These are phyloP conservation scores for Argynnis bischoffii DNA, from an alignment of 2,888 invertebrate species.

Conservation along the genomic window DNA sequence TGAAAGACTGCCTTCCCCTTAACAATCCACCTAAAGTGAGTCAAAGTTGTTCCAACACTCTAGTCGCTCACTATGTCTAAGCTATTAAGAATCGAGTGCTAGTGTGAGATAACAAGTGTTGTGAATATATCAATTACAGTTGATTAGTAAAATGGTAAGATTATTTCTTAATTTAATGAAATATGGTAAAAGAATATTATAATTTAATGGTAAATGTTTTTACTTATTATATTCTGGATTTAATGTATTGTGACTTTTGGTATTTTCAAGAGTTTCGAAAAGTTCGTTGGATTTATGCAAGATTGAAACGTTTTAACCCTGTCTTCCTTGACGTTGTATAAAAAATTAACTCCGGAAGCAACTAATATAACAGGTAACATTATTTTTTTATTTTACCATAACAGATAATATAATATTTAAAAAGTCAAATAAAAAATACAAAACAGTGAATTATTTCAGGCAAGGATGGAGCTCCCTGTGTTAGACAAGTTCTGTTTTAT, in stretches of 20 bases:
- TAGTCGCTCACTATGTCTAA: slow-evolving; percentile 47
- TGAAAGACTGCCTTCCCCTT: slow-evolving; percentile 48
- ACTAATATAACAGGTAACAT: background rate
- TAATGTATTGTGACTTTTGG: background rate
- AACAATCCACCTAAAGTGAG: slow-evolving; percentile 52
- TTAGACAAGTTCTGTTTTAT: slow-evolving; percentile 74
- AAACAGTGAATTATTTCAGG: slow-evolving; percentile 35
- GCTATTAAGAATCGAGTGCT: slow-evolving; percentile 25
- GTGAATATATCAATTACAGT: slow-evolving; percentile 38
- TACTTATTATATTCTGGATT: too few relatives aligned
- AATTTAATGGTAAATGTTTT: too few relatives aligned
- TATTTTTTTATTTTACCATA: background rate
- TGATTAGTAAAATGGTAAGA: slow-evolving; percentile 38
- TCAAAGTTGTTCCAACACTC: slow-evolving; percentile 52
- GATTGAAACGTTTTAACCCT: background rate
- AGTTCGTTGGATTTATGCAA: background rate
- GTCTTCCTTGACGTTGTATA: background rate
- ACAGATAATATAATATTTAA: background rate
- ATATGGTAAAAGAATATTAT: too few relatives aligned
- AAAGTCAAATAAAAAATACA: background rate
- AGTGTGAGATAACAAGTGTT: slow-evolving; percentile 38
- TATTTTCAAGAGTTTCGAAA: background rate
- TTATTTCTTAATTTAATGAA: background rate
- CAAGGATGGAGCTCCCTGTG: slow-evolving; percentile 74
- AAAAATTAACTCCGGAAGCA: background rate